These are phyloP conservation scores for Brachionus plicatilis DNA, from an alignment of 1,140 invertebrate species.

Conservation along the genomic window DNA sequence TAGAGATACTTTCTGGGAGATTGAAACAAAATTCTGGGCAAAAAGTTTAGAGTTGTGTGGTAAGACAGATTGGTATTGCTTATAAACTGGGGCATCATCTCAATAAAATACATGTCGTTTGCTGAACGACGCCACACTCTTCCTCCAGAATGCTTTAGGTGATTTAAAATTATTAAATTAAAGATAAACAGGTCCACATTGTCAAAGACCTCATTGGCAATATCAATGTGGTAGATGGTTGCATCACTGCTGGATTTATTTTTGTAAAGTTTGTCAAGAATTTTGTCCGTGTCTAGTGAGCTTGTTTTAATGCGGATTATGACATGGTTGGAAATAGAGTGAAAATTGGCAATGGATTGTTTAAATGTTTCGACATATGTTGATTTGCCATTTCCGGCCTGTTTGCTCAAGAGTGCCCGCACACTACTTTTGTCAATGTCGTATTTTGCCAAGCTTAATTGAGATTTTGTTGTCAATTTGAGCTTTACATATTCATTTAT, in stretches of 20 bases:
- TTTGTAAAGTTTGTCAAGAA: background rate
- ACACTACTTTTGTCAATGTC: background rate
- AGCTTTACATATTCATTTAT: background rate
- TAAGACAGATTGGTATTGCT: background rate
- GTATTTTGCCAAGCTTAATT: background rate
- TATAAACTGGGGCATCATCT: background rate
- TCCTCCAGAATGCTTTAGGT: slow-evolving; percentile 1
- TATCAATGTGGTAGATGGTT: slow-evolving; percentile 23
- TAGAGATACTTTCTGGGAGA: slow-evolving; percentile 13
- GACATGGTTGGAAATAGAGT: background rate
- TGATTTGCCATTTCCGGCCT: slow-evolving; percentile 30
- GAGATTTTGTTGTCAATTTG: background rate
- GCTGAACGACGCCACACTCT: background rate
- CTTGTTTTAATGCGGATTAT: slow-evolving; percentile 14
- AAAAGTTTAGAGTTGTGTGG: background rate
- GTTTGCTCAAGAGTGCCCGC: background rate
- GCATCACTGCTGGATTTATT: background rate
- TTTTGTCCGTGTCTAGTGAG: background rate
- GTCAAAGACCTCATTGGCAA: background rate
- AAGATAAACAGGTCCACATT: slow-evolving; percentile 28
- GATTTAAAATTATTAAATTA: background rate
- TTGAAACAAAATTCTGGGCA: background rate
- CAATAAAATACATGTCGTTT: slow-evolving; percentile 14
- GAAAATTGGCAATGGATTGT: background rate
- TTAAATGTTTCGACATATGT: background rate